A percentile compares a stretch with the other conserved stretches of the same genome.
These are phyloP conservation scores for Macrosoma leucophasiata DNA, from an alignment of 2,888 invertebrate species.

Conservation along the genomic window DNA sequence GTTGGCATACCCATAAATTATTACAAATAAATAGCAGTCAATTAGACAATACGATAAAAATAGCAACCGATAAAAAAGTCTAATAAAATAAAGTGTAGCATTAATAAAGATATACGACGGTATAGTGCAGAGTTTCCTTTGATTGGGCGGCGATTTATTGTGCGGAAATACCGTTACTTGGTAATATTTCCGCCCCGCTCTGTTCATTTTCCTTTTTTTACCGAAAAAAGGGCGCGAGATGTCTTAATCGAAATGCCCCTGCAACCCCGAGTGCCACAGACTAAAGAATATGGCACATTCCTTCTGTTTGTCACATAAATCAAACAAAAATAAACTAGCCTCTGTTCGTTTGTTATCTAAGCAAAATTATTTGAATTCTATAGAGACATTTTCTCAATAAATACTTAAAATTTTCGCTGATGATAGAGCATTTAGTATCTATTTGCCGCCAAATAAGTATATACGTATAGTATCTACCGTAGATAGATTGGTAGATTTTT, in stretches of 20 bases:
- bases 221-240: constrained; percentile 72
- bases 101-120: constrained; percentile 69
- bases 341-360: too few species aligned
- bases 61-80: constrained; percentile 61
- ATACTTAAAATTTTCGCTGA: too few species aligned
- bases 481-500: too few species aligned
- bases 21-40: constrained; percentile 35
- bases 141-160: constrained; percentile 75
- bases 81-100: constrained; percentile 72
- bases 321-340: too few species aligned
- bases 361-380: too few species aligned
- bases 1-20: constrained; percentile 27
- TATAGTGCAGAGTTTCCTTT: constrained; percentile 59
- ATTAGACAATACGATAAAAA: constrained; percentile 62
- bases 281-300: too few species aligned
- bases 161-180: constrained; percentile 73
- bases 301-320: too few species aligned
- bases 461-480: too few species aligned
- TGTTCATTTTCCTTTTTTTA: constrained; percentile 73
- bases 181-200: constrained; percentile 72
- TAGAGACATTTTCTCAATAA: too few species aligned
- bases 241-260: constrained; percentile 70
- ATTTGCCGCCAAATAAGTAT: too few species aligned
- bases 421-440: too few species aligned
- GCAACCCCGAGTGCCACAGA: too few species aligned